These are phyloP conservation scores for Saccopteryx leptura DNA, from an alignment of 2,113 vertebrate species.

Conservation along the genomic window DNA sequence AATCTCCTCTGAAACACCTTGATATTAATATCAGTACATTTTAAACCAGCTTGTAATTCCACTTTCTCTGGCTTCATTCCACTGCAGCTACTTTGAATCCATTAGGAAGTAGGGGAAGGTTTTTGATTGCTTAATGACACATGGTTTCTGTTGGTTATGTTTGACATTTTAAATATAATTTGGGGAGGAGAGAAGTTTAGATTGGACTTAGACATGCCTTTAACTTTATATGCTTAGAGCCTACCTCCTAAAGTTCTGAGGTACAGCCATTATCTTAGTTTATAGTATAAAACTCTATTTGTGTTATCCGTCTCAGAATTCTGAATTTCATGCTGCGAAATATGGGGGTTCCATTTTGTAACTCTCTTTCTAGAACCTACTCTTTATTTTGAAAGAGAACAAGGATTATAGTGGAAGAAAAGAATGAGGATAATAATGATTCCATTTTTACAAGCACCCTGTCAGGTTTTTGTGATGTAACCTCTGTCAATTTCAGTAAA, in stretches of 20 bases:
- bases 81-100: background rate
- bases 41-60: background rate
- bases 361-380: conserved; percentile 84
- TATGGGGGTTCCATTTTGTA: conserved; percentile 84
- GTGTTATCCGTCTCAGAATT: conserved; percentile 79
- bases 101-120: background rate
- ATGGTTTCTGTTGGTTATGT: conserved; percentile 23
- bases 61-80: background rate
- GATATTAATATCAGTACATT: background rate
- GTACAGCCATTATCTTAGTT: conserved; percentile 72
- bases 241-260: conserved; percentile 63
- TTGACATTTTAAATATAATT: conserved; percentile 59
- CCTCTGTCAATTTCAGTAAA: conserved; percentile 81
- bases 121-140: conserved; percentile 54
- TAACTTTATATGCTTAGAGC: conserved; percentile 54
- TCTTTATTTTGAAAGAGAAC: conserved; percentile 85
- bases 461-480: conserved; percentile 83
- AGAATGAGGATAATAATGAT: conserved; percentile 84
- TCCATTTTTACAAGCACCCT: conserved; percentile 84
- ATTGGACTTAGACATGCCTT: conserved; percentile 51
- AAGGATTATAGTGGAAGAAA: conserved; percentile 82
- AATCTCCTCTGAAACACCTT: background rate
- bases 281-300: conserved; percentile 77
- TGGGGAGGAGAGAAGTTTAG: conserved; percentile 52
- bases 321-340: conserved; percentile 82